These are phyloP conservation scores for Apamea crenata DNA, from an alignment of 2,888 invertebrate species.

Conservation along the genomic window DNA sequence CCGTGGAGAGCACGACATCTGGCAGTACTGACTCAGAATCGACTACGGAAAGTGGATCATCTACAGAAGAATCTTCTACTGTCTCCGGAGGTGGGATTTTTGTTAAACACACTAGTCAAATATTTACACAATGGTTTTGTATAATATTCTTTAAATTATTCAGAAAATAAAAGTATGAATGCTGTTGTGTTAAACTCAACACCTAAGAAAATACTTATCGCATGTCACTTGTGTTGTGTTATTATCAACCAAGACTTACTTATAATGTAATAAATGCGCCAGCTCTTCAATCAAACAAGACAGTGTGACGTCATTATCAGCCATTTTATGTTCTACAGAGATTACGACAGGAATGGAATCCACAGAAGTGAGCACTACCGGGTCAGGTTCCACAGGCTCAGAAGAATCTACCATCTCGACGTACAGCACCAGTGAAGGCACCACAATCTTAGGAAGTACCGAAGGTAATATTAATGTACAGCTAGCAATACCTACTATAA, in stretches of 20 bases:
- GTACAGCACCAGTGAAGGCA: constrained; percentile 39
- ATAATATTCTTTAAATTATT: neutral
- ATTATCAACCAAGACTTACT: neutral
- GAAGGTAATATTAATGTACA: constrained; percentile 36
- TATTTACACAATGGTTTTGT: neutral
- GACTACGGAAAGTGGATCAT: constrained; percentile 39
- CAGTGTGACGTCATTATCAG: neutral
- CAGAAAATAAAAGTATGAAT: neutral
- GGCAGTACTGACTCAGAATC: constrained; percentile 37
- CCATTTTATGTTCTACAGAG: constrained; percentile 21
- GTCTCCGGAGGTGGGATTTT: constrained; percentile 32
- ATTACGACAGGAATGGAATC: constrained; percentile 32
- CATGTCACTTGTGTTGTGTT: neutral
- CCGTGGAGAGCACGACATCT: constrained; percentile 2
- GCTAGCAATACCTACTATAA: neutral
- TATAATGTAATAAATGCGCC: neutral
- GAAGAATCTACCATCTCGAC: constrained; percentile 33
- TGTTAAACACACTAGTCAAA: neutral
- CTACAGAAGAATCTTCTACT: constrained; percentile 47
- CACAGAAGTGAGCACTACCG: constrained; percentile 28
- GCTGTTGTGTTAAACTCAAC: neutral
- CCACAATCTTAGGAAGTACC: constrained; percentile 28
- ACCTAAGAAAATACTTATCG: neutral
- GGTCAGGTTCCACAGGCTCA: constrained; percentile 17
- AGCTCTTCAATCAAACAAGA: neutral